These are phyloP conservation scores for Passerculus sandwichensis DNA, from an alignment of 2,797 vertebrate species.

Conservation along the genomic window DNA sequence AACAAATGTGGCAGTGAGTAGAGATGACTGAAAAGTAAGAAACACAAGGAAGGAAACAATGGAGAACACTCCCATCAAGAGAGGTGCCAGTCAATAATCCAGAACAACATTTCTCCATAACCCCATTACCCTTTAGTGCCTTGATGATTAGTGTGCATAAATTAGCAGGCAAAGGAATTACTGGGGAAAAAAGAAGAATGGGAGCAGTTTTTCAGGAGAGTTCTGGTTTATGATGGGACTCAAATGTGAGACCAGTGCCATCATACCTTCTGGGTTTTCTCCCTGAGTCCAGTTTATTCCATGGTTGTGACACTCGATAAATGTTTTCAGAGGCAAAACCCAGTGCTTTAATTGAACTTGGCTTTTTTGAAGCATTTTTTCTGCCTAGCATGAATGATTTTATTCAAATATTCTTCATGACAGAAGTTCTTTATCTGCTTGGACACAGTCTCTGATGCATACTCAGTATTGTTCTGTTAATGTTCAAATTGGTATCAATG, in stretches of 20 bases:
- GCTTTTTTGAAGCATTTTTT: neutral
- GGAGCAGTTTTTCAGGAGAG: neutral
- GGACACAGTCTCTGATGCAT: neutral
- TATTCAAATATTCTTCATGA: neutral
- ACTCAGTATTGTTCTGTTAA: neutral
- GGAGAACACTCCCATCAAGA: neutral
- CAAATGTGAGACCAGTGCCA: accelerated
- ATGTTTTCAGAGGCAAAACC: neutral
- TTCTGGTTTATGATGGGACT: neutral
- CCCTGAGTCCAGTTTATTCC: neutral
- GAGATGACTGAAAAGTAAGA: neutral
- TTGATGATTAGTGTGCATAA: neutral
- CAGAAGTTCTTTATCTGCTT: neutral
- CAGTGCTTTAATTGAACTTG: neutral
- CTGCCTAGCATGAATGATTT: neutral
- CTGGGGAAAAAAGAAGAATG: neutral
- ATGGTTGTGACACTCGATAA: neutral
- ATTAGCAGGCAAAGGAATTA: neutral
- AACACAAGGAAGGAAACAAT: neutral
- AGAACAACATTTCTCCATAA: neutral
- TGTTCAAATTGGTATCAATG: neutral
- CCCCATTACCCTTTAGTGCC: neutral
- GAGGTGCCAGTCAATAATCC: neutral
- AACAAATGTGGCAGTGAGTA: neutral
- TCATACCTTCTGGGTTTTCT: neutral